A percentile compares a stretch with the other conserved stretches of the same genome.
phyloP scores from a whole-genome alignment of 2,113 vertebrate genomes.

The Dasypus novemcinctus region DNA sequence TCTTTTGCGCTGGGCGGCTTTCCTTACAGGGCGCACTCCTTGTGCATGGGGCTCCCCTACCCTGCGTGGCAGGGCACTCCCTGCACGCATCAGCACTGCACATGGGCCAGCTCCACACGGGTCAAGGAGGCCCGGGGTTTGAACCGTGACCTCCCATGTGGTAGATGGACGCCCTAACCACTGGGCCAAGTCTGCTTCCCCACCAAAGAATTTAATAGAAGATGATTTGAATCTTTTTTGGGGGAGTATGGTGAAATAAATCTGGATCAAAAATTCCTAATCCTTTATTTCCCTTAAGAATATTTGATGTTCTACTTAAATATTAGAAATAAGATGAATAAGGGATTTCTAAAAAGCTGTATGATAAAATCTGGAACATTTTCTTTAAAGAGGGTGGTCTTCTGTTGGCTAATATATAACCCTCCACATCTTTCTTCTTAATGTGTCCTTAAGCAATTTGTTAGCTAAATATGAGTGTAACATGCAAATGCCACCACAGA shows the following conservation, averaged over 20 bases:
- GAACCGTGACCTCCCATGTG: too few species aligned
- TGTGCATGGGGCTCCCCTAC: too few species aligned
- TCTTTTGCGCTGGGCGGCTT: too few species aligned
- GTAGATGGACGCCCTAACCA: too few species aligned
- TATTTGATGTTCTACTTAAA: conserved; percentile 24
- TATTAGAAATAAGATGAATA: conserved; percentile 49
- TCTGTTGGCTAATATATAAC: conserved; percentile 46
- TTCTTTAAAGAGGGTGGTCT: conserved; percentile 52
- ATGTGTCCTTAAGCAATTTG: conserved; percentile 50
- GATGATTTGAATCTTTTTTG: not conserved
- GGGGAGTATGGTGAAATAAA: conserved; percentile 25
- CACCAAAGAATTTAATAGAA: not conserved
- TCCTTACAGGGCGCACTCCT: too few species aligned
- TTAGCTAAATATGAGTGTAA: conserved; percentile 60
- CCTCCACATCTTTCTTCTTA: conserved; percentile 46
- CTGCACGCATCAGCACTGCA: too few species aligned
- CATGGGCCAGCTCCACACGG: too few species aligned
- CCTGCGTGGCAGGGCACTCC: too few species aligned
- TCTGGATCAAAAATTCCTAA: not conserved
- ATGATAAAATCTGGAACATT: conserved; percentile 53
- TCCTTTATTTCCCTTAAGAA: conserved; percentile 41
- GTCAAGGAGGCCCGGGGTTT: too few species aligned
- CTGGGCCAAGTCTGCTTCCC: too few species aligned
- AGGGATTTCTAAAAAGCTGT: conserved; percentile 57
- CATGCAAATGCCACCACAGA: conserved; percentile 32